These are phyloP conservation scores for Branchipolynoe longqiensis DNA, from an alignment of 2,888 invertebrate genomes.

Conservation along the genomic window DNA sequence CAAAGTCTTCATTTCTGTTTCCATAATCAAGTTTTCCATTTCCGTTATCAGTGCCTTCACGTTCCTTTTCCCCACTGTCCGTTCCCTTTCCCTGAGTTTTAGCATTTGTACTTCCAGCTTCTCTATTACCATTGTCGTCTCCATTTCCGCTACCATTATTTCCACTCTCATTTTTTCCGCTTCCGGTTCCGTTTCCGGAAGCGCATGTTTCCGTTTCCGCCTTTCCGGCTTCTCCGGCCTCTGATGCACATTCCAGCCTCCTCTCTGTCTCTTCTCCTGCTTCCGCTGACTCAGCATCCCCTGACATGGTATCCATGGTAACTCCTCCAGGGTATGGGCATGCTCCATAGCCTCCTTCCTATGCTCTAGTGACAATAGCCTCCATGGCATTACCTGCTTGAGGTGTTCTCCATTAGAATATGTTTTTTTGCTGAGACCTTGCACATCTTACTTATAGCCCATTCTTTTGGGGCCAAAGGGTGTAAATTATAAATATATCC, in stretches of 20 bases:
- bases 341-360: slow-evolving; percentile 45
- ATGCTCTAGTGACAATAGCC: too few species aligned
- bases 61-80: not conserved
- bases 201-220: not conserved
- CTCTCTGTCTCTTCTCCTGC: not conserved
- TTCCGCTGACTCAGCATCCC: slow-evolving; percentile 6
- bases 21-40: not conserved
- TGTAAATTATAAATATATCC: too few species aligned
- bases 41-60: not conserved
- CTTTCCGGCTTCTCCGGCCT: not conserved
- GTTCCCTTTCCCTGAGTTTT: not conserved
- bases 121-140: not conserved
- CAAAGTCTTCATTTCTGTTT: not conserved
- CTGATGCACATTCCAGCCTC: not conserved
- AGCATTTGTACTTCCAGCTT: not conserved
- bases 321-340: slow-evolving; percentile 30
- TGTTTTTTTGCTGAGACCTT: too few species aligned
- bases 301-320: slow-evolving; percentile 31
- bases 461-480: too few species aligned
- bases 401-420: too few species aligned
- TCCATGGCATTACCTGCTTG: too few species aligned
- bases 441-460: too few species aligned
- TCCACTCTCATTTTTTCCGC: not conserved
- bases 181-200: not conserved
- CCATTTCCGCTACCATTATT: not conserved